These are phyloP conservation scores for Drosophila cardini DNA, from an alignment of 1,140 invertebrate genomes.

Conservation along the genomic window DNA sequence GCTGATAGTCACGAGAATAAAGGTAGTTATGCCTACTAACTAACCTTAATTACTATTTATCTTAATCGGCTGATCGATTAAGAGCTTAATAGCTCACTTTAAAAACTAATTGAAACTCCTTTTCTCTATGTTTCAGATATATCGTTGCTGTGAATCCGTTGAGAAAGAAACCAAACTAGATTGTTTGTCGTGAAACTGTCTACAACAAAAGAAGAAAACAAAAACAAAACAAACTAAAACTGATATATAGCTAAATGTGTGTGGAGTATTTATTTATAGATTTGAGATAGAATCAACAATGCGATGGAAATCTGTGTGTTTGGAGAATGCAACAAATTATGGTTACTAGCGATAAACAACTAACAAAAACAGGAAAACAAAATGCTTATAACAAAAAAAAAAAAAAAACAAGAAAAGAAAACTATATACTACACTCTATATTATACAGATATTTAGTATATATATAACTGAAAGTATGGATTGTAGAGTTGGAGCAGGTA, in stretches of 20 bases:
- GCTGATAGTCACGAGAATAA: constrained; percentile 85
- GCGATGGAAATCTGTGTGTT: constrained; percentile 38
- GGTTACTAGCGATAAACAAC: constrained; percentile 74
- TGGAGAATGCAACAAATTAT: constrained; percentile 74
- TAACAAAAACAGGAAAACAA: constrained; percentile 66
- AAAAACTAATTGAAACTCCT: not conserved
- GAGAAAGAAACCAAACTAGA: constrained; percentile 69
- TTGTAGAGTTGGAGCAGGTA: constrained; percentile 50
- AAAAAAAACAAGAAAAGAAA: constrained; percentile 32
- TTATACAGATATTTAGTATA: constrained; percentile 48
- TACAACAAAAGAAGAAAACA: constrained; percentile 17
- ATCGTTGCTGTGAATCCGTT: constrained; percentile 83
- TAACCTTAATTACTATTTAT: not conserved
- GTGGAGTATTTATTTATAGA: constrained; percentile 82
- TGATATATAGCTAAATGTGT: constrained; percentile 82
- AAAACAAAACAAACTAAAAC: constrained; percentile 21
- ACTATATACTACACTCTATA: constrained; percentile 69
- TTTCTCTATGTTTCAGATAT: constrained; percentile 62
- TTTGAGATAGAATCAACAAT: constrained; percentile 59
- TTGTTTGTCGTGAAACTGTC: constrained; percentile 66
- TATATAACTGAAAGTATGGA: constrained; percentile 37
- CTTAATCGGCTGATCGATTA: not conserved
- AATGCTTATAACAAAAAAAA: constrained; percentile 52
- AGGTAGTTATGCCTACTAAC: constrained; percentile 56
- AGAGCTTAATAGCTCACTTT: not conserved